Evolutionary conservation across 64 coral and sea anemone genomes (phyloP), one percentile per base, ranked within the genome.

Genomic region (Dendrophyllia cribrosa): DNA sequence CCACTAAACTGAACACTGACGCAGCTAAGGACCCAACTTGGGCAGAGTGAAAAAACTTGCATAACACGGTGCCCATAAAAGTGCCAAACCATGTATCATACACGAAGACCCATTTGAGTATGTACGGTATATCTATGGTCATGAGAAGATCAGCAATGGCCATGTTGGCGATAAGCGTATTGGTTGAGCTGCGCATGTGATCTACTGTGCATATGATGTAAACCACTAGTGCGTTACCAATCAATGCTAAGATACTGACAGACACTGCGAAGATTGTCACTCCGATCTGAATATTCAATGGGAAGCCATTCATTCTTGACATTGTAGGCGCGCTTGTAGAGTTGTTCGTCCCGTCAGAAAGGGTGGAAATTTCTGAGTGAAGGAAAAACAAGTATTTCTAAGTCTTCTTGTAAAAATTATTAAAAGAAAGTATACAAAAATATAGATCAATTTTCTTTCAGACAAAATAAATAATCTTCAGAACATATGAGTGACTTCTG

Each of bases 111-210:
- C 86, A 94, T 74, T 94, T 94, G 7, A 94, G 45, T 23, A 94
- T 79, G n/a, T 94, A 94, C 7, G 92, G 92, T 6, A 94, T 74
- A 55, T 94, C 92, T 22, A 94, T 50, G 45, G 86, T 83, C 46
- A 94, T 89, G 15, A 83, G 61, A 12, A 94, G 92, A 66, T 94
- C 92, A 6, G 92, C 92, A 19, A 94, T 4, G 9, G 92, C 85
- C 92, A 94, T 94, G 53, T 94, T 94, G 11, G 86, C 92, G 55
- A 94, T 94, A 1, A 94, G 77, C 34, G 79, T 94, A 64, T 94
- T 94, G 26, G 86, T 94, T 3, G 92, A 70, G 46, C 78, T 94
- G 65, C 86, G 75, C 92, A 94, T 94, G 66, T 94, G 86, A 20
- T 72, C 82, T 66, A 87, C 78, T 24, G 92, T 81, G n/a, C 43